Evolutionary conservation across 2,888 invertebrate genomes (phyloP), one percentile per base, ranked within the genome.

Genomic region (Clunio marinus): DNA sequence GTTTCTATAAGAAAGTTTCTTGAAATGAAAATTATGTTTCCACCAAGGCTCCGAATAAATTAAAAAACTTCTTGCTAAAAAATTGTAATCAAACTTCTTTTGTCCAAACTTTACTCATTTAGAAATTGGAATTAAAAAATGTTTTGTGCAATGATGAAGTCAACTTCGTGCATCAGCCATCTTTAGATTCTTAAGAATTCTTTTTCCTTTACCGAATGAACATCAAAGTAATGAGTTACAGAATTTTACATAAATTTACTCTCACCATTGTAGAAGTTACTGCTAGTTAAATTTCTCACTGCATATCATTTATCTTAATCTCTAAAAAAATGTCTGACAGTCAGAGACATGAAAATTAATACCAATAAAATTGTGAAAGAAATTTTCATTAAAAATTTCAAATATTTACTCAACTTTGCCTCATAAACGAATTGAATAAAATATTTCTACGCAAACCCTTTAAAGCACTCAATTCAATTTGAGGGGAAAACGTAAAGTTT

Each of bases 351-450:
- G n/a, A n/a, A 51, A 51, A 51, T 51, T 51, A 51, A 51, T 22
- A 17, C 51, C n/a, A 41, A 51, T 51, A 51, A 51, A 51, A 51
- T 51, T 17, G 22, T 22, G 22, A 8, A 51, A 51, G 22, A 51
- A 20, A 51, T 51, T 41, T 51, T 22, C 51, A 51, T 51, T 51
- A 51, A 51, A 51, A 51, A 51, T 51, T 51, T n/a, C 17, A 51
- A 51, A 51, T 22, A 51, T 51, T 22, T 51, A n/a, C 41, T n/a
- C n/a, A n/a, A n/a, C n/a, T n/a, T n/a, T n/a, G n/a, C n/a, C n/a
- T n/a, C n/a, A n/a, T n/a, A n/a, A n/a, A n/a, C n/a, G n/a, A n/a
- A n/a, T n/a, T n/a, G n/a, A n/a, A n/a, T n/a, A n/a, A n/a, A n/a
- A n/a, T n/a, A n/a, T n/a, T n/a, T n/a, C n/a, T n/a, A n/a, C n/a